phyloP scores from a whole-genome alignment of 2,888 invertebrate species.

The Drepana falcataria region DNA sequence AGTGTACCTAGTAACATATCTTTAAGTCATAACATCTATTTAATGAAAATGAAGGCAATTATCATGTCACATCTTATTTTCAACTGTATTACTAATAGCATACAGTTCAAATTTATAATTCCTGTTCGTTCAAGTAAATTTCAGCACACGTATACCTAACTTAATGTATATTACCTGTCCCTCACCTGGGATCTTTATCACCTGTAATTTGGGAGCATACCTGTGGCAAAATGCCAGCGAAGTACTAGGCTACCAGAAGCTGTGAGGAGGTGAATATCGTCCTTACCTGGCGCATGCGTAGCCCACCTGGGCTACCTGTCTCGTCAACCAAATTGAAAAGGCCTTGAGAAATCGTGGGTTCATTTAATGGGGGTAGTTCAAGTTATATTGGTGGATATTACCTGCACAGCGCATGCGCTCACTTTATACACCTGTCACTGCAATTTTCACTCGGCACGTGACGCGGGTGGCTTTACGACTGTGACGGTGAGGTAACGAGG shows the following conservation, averaged over 20 bases:
- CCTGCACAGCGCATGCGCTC: slow-evolving; percentile 22
- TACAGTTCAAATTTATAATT: too few relatives aligned
- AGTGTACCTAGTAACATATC: too few relatives aligned
- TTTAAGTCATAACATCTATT: too few relatives aligned
- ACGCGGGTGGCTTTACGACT: neutral
- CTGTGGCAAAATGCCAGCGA: slow-evolving; percentile 79
- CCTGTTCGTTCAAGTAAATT: neutral
- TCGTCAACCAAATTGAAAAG: slow-evolving; percentile 32
- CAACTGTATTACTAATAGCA: too few relatives aligned
- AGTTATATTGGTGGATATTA: slow-evolving; percentile 21
- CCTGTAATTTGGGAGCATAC: slow-evolving; percentile 68
- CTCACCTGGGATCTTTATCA: slow-evolving; percentile 48
- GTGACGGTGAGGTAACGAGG: neutral
- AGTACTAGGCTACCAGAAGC: slow-evolving; percentile 59
- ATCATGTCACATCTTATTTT: too few relatives aligned
- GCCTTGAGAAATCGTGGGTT: slow-evolving; percentile 22
- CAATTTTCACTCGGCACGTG: neutral
- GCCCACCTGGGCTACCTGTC: slow-evolving; percentile 63
- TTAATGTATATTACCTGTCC: slow-evolving; percentile 29
- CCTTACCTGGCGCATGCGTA: slow-evolving; percentile 72
- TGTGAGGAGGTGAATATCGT: slow-evolving; percentile 36
- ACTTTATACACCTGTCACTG: neutral
- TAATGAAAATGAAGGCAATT: too few relatives aligned
- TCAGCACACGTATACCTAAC: neutral
- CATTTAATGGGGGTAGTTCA: slow-evolving; percentile 24